These are phyloP conservation scores for pig (Sus scrofa) DNA, from an alignment of 2,113 vertebrate genomes.

Conservation along the genomic window T2T-Sscrofa CM000813.6:1034501-1035000, in stretches of 20 bases:
- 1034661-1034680: background rate
- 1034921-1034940: background rate
- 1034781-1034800: background rate
- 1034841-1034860: fast-evolving
- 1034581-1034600: background rate
- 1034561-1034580: too few relatives aligned
- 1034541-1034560: fast-evolving
- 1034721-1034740: background rate
- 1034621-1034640: background rate
- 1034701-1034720: background rate
- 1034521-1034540: background rate
- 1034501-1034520: background rate
- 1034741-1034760: background rate
- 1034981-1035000: background rate
- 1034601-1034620: background rate
- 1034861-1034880: background rate
- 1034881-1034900: background rate
- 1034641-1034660: background rate
- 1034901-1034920: background rate
- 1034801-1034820: background rate
- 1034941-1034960: background rate
- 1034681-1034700: background rate
- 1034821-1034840: fast-evolving
- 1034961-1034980: background rate
- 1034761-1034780: background rate